phyloP scores from a whole-genome alignment of 1,140 invertebrate genomes.

The Saccostrea cuccullata region DNA sequence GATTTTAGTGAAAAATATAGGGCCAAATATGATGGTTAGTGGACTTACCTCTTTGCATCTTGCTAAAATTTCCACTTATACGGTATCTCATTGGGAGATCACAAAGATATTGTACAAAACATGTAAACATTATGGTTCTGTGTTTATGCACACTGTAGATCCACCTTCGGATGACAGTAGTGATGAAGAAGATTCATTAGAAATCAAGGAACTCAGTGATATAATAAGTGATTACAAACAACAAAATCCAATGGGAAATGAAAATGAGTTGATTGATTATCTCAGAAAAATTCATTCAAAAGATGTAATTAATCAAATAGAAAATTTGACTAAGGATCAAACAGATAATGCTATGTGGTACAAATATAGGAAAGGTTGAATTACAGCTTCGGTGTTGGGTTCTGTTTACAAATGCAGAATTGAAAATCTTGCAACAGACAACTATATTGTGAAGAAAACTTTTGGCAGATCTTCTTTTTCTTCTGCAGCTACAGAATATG shows the following conservation, averaged over 20 bases:
- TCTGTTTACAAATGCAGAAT: not conserved
- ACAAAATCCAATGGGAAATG: not conserved
- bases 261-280: constrained; percentile 3
- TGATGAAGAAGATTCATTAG: no score
- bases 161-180: no score
- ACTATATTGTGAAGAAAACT: no score
- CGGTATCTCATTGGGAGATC: not conserved
- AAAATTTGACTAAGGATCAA: constrained; percentile 18
- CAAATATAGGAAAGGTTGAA: constrained; percentile 32
- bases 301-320: constrained; percentile 22
- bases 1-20: no score
- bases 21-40: no score
- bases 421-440: no score
- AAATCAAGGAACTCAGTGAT: no score
- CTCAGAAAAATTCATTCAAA: not conserved
- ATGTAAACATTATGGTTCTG: constrained; percentile 32
- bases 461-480: not conserved
- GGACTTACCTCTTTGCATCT: no score
- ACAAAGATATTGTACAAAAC: constrained; percentile 27
- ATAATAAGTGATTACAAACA: no score
- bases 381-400: constrained; percentile 40
- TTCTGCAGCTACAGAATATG: constrained; percentile 38
- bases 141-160: no score
- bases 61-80: no score
- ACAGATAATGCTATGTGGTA: constrained; percentile 9